These are phyloP conservation scores for Zeus faber DNA, from an alignment of 2,113 vertebrate species.

Conservation along the genomic window DNA sequence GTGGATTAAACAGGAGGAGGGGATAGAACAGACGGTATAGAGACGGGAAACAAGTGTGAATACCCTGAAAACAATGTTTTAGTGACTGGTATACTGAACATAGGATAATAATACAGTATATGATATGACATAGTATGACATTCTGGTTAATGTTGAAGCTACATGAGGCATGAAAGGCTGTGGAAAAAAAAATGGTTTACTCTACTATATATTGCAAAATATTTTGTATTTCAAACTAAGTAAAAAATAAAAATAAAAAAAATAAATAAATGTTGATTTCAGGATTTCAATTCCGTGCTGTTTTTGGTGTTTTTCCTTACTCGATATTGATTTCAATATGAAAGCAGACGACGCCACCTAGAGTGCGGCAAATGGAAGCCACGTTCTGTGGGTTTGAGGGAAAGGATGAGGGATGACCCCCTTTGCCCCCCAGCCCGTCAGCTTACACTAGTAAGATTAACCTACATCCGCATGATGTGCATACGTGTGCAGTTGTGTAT, in stretches of 20 bases:
- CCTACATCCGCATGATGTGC: conserved; percentile 12
- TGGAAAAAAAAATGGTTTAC: conserved; percentile 78
- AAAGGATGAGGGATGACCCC: not conserved
- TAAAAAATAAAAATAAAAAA: conserved; percentile 66
- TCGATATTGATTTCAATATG: too few species aligned
- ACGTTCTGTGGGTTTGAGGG: not conserved
- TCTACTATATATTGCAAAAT: conserved; percentile 81
- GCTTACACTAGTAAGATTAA: too few species aligned
- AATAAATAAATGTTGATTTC: conserved; percentile 90
- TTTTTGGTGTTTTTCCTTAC: conserved; percentile 4
- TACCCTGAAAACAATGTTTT: conserved; percentile 41
- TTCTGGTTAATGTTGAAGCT: conserved; percentile 77
- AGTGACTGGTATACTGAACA: conserved; percentile 57
- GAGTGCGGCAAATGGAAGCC: conserved; percentile 13
- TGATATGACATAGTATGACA: conserved; percentile 62
- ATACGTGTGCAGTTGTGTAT: conserved; percentile 10
- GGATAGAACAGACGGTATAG: not conserved
- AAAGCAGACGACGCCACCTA: conserved; percentile 28
- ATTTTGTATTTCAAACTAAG: conserved; percentile 89
- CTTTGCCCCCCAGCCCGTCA: not conserved
- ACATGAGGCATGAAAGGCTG: conserved; percentile 83
- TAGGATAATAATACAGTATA: conserved; percentile 51
- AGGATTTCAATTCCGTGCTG: conserved; percentile 71
- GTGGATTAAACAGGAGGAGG: conserved; percentile 28
- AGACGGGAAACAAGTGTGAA: conserved; percentile 12